Conservation (phyloP, 2,888 invertebrate genomes). For the Neelides folsomi region DNA sequence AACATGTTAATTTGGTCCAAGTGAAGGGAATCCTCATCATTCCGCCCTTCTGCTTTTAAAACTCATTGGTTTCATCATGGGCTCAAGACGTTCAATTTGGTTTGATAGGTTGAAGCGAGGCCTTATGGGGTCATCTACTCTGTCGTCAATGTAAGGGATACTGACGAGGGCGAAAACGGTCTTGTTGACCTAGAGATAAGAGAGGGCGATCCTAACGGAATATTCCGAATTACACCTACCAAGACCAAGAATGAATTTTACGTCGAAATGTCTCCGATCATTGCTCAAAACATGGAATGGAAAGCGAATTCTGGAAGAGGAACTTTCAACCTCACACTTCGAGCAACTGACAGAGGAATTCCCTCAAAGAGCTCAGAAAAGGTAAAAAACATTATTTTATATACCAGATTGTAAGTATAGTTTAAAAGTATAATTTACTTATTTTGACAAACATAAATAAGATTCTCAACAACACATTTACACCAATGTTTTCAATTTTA, state of each 20-base stretch:
- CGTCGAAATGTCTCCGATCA: constrained; percentile 36
- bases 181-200: constrained; percentile 72
- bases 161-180: constrained; percentile 72
- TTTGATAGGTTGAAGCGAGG: constrained; percentile 30
- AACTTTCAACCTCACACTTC: constrained; percentile 74
- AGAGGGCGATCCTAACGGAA: constrained; percentile 77
- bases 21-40: too few relatives aligned
- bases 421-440: neutral
- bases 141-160: constrained; percentile 69
- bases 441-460: neutral
- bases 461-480: too few relatives aligned
- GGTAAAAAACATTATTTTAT: neutral
- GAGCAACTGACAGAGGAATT: constrained; percentile 68
- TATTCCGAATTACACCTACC: constrained; percentile 61
- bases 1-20: too few relatives aligned
- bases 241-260: constrained; percentile 39
- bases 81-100: neutral
- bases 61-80: too few relatives aligned
- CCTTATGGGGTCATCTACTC: constrained; percentile 73
- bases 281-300: constrained; percentile 29
- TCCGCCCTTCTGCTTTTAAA: too few relatives aligned
- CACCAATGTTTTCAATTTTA: too few relatives aligned
- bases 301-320: constrained; percentile 38
- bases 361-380: constrained; percentile 46
- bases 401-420: neutral